Evolutionary conservation across 53 echinoderm and acorn worm genomes (phyloP).

Genomic region (Mesocentrotus franciscanus): DNA sequence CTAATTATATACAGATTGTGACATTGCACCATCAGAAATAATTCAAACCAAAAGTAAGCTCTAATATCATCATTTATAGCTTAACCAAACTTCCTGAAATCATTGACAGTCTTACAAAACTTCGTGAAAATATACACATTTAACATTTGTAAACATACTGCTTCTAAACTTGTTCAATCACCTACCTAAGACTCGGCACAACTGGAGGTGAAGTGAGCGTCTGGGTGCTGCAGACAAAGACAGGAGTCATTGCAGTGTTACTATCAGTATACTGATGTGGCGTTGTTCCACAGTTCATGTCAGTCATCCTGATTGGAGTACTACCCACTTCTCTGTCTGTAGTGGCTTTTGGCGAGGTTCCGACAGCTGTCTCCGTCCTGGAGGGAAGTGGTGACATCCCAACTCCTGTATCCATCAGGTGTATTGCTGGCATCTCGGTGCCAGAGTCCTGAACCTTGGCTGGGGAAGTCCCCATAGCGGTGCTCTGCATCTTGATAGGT

Average conservation of each 20-base stretch:
- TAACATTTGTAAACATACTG: too few relatives aligned
- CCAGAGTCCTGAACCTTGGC: slow-evolving; percentile 53
- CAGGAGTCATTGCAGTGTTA: slow-evolving; percentile 70
- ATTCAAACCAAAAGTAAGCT: too few relatives aligned
- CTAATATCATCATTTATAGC: too few relatives aligned
- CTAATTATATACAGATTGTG: too few relatives aligned
- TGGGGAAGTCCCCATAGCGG: slow-evolving; percentile 67
- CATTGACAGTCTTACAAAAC: too few relatives aligned
- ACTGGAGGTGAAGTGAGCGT: slow-evolving; percentile 65
- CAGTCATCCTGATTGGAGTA: slow-evolving; percentile 48
- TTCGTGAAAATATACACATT: too few relatives aligned
- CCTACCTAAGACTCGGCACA: slow-evolving; percentile 58
- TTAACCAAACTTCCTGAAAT: too few relatives aligned
- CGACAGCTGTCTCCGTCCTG: slow-evolving; percentile 45
- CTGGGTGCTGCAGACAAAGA: slow-evolving; percentile 48
- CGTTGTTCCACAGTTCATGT: slow-evolving; percentile 64
- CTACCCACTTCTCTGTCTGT: slow-evolving; percentile 65
- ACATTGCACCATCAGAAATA: too few relatives aligned
- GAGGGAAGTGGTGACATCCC: slow-evolving; percentile 38
- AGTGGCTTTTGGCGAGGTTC: slow-evolving; percentile 45
- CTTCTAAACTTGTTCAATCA: not conserved
- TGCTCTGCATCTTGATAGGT: slow-evolving; percentile 34
- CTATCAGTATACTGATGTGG: slow-evolving; percentile 56
- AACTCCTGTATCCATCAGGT: slow-evolving; percentile 51
- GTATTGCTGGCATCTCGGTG: slow-evolving; percentile 43